phyloP scores from a whole-genome alignment of 2,888 invertebrate species.

The Phyllotreta striolata region DNA sequence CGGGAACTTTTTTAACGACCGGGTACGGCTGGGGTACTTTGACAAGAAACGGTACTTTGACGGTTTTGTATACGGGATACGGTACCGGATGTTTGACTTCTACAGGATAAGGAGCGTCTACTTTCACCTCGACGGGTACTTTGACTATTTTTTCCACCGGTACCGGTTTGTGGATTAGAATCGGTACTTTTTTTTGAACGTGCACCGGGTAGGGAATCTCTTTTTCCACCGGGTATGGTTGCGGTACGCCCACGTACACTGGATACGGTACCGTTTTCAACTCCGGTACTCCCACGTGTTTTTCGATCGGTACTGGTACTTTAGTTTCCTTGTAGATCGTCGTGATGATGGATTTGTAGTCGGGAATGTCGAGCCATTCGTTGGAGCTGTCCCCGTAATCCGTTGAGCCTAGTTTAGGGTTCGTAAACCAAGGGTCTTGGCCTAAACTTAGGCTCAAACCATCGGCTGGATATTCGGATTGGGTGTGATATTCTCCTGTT shows the following conservation, averaged over 20 bases:
- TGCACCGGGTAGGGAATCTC: constrained; percentile 72
- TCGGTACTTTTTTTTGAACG: constrained; percentile 66
- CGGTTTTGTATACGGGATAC: constrained; percentile 42
- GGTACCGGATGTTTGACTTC: constrained; percentile 66
- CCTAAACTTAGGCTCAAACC: background rate
- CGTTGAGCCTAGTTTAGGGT: background rate
- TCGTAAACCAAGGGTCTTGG: too few species aligned
- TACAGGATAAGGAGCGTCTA: constrained; percentile 68
- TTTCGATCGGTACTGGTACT: constrained; percentile 70
- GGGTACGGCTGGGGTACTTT: constrained; percentile 74
- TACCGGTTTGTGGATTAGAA: constrained; percentile 68
- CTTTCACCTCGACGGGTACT: constrained; percentile 67
- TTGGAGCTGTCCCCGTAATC: constrained; percentile 4
- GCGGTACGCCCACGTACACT: constrained; percentile 78
- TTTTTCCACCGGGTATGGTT: constrained; percentile 75
- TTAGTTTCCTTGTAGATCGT: constrained; percentile 73
- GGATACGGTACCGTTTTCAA: constrained; percentile 56
- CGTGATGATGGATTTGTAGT: constrained; percentile 55
- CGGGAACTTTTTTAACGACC: constrained; percentile 71
- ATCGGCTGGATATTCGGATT: background rate
- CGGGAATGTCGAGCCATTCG: background rate
- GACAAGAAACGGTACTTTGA: constrained; percentile 42
- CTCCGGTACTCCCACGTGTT: constrained; percentile 75
- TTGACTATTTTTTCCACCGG: constrained; percentile 79
- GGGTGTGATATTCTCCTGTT: constrained; percentile 13